phyloP scores from a whole-genome alignment of 2,797 vertebrate species.

The Notolabrus celidotus region DNA sequence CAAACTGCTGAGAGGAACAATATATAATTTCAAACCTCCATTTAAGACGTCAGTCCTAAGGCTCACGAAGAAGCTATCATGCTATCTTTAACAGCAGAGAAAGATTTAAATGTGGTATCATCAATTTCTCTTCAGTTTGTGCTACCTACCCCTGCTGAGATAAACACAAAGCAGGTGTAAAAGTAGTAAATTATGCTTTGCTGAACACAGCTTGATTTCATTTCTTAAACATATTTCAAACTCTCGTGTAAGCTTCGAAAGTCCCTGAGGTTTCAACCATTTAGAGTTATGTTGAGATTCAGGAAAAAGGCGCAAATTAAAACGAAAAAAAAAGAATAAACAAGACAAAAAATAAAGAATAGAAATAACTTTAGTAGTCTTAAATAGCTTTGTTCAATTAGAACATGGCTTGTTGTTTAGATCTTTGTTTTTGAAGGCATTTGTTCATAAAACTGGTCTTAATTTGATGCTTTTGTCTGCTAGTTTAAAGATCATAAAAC shows the following conservation, averaged over 20 bases:
- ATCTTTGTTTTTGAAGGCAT: background rate
- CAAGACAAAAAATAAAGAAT: too few species aligned
- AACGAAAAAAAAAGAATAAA: too few species aligned
- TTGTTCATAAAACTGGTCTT: background rate
- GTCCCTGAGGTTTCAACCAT: too few species aligned
- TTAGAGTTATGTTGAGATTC: too few species aligned
- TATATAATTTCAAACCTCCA: slow-evolving; percentile 4
- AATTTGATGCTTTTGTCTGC: background rate
- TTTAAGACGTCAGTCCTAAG: slow-evolving; percentile 1
- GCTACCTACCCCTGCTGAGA: background rate
- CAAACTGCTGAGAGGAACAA: slow-evolving; percentile 21
- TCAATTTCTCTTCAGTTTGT: background rate
- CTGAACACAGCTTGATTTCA: background rate
- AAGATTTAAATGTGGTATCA: background rate
- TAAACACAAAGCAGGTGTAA: slow-evolving; percentile 4
- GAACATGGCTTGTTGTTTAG: background rate
- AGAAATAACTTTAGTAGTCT: too few species aligned
- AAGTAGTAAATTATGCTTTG: background rate
- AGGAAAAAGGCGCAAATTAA: too few species aligned
- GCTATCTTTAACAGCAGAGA: background rate
- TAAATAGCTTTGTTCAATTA: slow-evolving; percentile 18
- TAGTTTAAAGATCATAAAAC: background rate
- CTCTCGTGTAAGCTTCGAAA: too few species aligned
- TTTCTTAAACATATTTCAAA: background rate
- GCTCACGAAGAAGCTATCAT: background rate